These are phyloP conservation scores for Autographa pulchrina DNA, from an alignment of 2,888 invertebrate species.

Conservation along the genomic window DNA sequence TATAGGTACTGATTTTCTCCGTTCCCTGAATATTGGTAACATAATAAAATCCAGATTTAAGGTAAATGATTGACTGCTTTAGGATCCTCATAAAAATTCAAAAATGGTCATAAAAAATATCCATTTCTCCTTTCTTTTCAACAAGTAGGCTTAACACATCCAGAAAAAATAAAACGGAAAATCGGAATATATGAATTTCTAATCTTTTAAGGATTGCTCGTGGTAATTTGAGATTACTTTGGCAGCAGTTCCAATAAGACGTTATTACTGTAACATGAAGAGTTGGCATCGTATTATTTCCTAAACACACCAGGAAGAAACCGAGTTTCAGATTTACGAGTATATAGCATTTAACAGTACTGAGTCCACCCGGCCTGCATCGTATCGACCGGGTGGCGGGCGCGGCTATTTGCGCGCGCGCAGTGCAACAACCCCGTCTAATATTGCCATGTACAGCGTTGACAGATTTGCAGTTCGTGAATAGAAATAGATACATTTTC, in stretches of 20 bases:
- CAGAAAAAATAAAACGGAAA: too few relatives aligned
- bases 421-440: conserved; percentile 60
- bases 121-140: too few relatives aligned
- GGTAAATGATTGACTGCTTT: too few relatives aligned
- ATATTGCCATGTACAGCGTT: conserved; percentile 31
- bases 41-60: too few relatives aligned
- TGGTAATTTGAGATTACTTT: too few relatives aligned
- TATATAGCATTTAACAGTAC: conserved; percentile 26
- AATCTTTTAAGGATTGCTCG: too few relatives aligned
- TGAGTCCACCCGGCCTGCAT: conserved; percentile 28
- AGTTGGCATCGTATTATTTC: not conserved
- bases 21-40: too few relatives aligned
- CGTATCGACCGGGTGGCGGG: conserved; percentile 36
- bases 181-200: too few relatives aligned
- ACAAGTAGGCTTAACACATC: too few relatives aligned
- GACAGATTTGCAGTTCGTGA: conserved; percentile 10
- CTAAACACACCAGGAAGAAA: conserved; percentile 28
- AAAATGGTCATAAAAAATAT: too few relatives aligned
- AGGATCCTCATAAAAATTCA: too few relatives aligned
- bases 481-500: not conserved
- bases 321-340: conserved; percentile 24
- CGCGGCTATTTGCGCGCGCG: conserved; percentile 59
- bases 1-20: too few relatives aligned
- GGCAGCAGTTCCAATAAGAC: not conserved
- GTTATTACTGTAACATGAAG: not conserved